Conservation (phyloP, 2,888 invertebrate genomes). For the Phorcus lineatus region DNA sequence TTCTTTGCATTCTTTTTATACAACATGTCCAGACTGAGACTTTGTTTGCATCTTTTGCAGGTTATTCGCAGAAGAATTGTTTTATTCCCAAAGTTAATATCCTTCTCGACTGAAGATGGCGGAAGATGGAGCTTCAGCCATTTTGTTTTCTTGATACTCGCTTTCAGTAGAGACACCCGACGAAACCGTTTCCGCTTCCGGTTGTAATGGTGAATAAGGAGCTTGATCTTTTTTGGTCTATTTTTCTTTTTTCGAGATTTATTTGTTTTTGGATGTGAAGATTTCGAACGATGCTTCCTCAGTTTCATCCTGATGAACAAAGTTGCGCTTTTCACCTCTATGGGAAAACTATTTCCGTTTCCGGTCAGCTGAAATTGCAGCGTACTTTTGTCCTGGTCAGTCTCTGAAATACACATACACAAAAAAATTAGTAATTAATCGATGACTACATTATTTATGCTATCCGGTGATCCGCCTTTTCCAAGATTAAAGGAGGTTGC, state of each 20-base stretch:
- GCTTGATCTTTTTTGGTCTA: background rate
- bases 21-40: background rate
- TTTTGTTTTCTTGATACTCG: slow-evolving; percentile 18
- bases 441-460: no score
- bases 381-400: background rate
- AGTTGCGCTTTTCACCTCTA: slow-evolving; percentile 16
- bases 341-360: background rate
- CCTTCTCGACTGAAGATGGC: background rate
- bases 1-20: slow-evolving; percentile 10
- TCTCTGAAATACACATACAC: background rate
- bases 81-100: slow-evolving; percentile 20
- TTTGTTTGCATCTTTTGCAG: slow-evolving; percentile 15
- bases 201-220: slow-evolving; percentile 5
- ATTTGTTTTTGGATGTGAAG: background rate
- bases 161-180: slow-evolving; percentile 6
- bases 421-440: background rate
- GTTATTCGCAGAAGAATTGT: slow-evolving; percentile 2
- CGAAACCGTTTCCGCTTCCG: background rate
- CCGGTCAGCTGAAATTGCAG: slow-evolving; percentile 15
- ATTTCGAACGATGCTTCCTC: background rate
- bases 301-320: slow-evolving; percentile 8
- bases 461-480: no score
- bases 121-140: slow-evolving; percentile 21
- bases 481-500: no score
- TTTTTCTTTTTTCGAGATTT: background rate